Evolutionary conservation across 1,140 invertebrate species (phyloP).

Genomic region (Ephestia elutella): DNA sequence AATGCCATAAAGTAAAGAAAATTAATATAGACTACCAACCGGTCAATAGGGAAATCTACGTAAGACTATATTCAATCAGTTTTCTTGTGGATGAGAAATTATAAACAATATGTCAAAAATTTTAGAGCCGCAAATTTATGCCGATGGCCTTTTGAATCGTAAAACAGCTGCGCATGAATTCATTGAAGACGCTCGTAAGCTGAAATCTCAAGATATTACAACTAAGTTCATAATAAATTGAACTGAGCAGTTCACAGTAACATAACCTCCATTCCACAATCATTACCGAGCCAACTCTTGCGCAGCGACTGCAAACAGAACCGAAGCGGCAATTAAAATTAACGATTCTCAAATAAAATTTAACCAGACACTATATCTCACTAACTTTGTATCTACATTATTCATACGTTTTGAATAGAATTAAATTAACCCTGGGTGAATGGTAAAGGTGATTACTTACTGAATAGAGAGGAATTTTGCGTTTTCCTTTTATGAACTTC

Average conservation of each 20-base stretch:
- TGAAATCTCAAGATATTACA: not conserved
- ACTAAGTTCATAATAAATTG: not conserved
- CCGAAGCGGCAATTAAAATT: conserved; percentile 3
- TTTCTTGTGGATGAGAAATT: too few relatives aligned
- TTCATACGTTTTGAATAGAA: conserved; percentile 2
- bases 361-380: not conserved
- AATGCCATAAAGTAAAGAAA: too few relatives aligned
- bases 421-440: not conserved
- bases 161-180: too few relatives aligned
- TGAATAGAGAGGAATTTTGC: not conserved
- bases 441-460: not conserved
- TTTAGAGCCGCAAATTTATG: too few relatives aligned
- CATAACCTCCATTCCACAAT: not conserved
- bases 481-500: too few relatives aligned
- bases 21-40: too few relatives aligned
- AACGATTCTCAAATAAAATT: conserved; percentile 5
- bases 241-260: not conserved
- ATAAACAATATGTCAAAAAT: too few relatives aligned
- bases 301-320: not conserved
- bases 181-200: not conserved
- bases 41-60: too few relatives aligned
- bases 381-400: not conserved
- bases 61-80: too few relatives aligned
- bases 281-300: not conserved
- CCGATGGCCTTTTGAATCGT: too few relatives aligned